Evolutionary conservation across 2,888 invertebrate species (phyloP), one percentile per base, ranked within the genome.

Genomic region (Hipparchia sbordonii): DNA sequence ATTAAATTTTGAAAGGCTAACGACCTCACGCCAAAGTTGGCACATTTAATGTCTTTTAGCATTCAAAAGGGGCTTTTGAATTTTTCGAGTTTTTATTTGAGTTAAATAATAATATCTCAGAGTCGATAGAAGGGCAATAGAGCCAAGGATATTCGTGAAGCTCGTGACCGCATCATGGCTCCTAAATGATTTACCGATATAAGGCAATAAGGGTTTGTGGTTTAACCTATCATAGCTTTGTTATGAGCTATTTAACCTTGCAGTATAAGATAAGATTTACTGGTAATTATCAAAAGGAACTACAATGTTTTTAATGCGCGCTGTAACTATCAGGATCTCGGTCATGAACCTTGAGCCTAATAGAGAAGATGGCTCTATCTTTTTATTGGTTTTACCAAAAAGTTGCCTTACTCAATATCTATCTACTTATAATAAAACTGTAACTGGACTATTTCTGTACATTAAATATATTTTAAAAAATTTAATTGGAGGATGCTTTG

Each of bases 121-220:
- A 88, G 89, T 87, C 86, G 79, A 52, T 89, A 91, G 91, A 92
- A 91, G 89, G 91, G 87, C 85, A 81, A 82, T 78, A 59, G 72
- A 76, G 80, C 84, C 91, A 92, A 92, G 92, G 92, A 91, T 92
- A 87, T 82, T 86, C 90, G 89, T 89, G 91, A 85, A 83, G 76
- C 82, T 90, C 91, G 91, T 91, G 90, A 89, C 85, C 79, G 78
- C 82, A 81, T 60, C 71, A 68, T 69, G 60, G 70, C 59, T 72
- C 54, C 61, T 71, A 68, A 67, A 66, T 69, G 51, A 73, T 75
- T 71, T 66, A 61, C 48, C 33, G 69, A 73, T 75, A 67, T 62
- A 9, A 68, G 54, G 68, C 45, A 61, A 13, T 69, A 69, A 52
- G 65, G 65, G 65, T 70, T 70, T 54, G 70, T 54, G 61, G 62